Conservation (phyloP, 2,888 invertebrate species). For the Apamea crenata region DNA sequence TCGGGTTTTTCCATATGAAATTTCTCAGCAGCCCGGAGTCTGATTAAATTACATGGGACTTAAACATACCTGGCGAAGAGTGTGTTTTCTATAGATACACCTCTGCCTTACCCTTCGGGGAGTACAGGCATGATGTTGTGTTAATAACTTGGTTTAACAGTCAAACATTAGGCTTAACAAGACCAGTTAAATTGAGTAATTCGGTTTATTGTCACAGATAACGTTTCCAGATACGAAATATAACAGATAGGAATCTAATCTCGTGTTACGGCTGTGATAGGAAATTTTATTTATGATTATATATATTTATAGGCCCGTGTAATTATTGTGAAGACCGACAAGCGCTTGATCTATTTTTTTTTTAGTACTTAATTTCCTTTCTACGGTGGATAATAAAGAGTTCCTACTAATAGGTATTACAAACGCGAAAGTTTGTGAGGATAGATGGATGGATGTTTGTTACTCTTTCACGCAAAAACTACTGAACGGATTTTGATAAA, state of each 20-base stretch:
- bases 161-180: not conserved
- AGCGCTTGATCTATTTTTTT: slow-evolving; percentile 3
- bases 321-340: slow-evolving; percentile 46
- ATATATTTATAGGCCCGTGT: slow-evolving; percentile 29
- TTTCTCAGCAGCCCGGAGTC: not conserved
- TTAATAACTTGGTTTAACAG: not conserved
- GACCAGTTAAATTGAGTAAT: slow-evolving; percentile 36
- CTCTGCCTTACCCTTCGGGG: not conserved
- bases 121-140: not conserved
- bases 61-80: not conserved
- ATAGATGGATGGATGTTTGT: too few relatives aligned
- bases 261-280: slow-evolving; percentile 33
- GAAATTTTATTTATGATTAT: slow-evolving; percentile 22
- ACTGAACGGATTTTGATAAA: too few relatives aligned
- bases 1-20: not conserved
- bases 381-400: not conserved
- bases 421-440: too few relatives aligned
- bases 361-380: not conserved
- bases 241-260: slow-evolving; percentile 52
- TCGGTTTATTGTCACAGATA: slow-evolving; percentile 48
- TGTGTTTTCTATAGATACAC: not conserved
- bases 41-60: too few relatives aligned
- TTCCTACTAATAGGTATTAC: not conserved
- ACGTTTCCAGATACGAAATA: slow-evolving; percentile 27
- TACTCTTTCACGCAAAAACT: too few relatives aligned